Evolutionary conservation across 2,888 invertebrate species (phyloP), one percentile per base, ranked within the genome.

Genomic region (Chirona hameri): DNA sequence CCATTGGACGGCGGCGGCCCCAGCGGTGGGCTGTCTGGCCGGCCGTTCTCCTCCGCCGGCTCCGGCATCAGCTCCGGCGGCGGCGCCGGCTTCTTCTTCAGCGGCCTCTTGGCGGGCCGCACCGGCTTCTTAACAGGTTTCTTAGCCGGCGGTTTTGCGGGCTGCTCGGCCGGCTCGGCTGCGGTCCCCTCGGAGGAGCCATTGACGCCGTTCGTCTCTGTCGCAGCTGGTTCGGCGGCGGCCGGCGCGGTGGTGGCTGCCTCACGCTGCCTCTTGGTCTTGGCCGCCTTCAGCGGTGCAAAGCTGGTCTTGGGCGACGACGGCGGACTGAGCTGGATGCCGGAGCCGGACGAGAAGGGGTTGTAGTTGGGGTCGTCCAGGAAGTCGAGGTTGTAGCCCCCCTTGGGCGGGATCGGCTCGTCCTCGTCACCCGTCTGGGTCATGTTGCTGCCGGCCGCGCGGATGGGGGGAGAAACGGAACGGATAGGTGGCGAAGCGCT

Each of bases 281-380:
- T 18, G 21, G 76, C 76, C 24, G 39, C 24, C 76, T 76, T 76
- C 24, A 76, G 76, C 39, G 76, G 76, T 24, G 76, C 46, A 24
- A 46, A 24, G 12, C 46, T 24, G 21, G 76, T 2, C 24, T 46
- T 76, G 9, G 76, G 76, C 10, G 76, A 76, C 39, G 27, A 24
- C 9, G 76, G 76, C 5, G 76, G 76, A 24, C 76, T 76, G 10
- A 76, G 76, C 46, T 31, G 1, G 12, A 83, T 69, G 10, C 52
- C 29, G 1, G 82, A 52, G n/a, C 79, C 82, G 27, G 83, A 80
- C 24, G n/a, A 46, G n/a, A 83, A 83, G 7, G 79, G 80, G 72
- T 83, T 72, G 79, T 82, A 82, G 65, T 39, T 82, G 29, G 79
- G 69, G 31, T 83, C 83, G 15, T 79, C 82, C 48, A 65, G 12